Evolutionary conservation across 1,140 invertebrate genomes (phyloP).

Genomic region (Aphidius gifuensis): DNA sequence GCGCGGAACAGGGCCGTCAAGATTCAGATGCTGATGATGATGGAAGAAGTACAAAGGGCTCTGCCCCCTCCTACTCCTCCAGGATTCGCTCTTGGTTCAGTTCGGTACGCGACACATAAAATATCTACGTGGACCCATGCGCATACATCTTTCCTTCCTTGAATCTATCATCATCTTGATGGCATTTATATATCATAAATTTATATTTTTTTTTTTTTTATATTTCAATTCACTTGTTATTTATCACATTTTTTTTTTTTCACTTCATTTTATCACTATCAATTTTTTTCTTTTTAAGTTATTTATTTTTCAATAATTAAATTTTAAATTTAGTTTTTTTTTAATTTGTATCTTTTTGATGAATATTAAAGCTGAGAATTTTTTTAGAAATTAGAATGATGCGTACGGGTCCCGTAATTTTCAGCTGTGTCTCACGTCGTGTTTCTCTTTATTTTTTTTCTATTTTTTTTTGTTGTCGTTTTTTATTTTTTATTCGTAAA

Average conservation of each 20-base stretch:
- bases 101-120: conserved; percentile 55
- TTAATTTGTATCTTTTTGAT: no score
- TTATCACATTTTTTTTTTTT: no score
- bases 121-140: conserved; percentile 53
- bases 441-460: conserved; percentile 35
- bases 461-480: conserved; percentile 34
- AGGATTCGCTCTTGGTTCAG: conserved; percentile 55
- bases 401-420: conserved; percentile 53
- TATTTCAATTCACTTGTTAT: no score
- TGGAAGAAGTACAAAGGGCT: conserved; percentile 43
- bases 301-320: no score
- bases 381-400: conserved; percentile 23
- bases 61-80: conserved; percentile 50
- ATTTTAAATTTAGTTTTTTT: no score
- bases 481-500: conserved; percentile 42
- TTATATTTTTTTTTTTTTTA: no score
- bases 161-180: no score
- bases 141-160: conserved; percentile 35
- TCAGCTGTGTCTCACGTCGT: conserved; percentile 45
- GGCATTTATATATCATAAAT: no score
- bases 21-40: conserved; percentile 48
- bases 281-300: no score
- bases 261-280: no score
- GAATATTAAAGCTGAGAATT: no score
- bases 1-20: conserved; percentile 51